phyloP scores from a whole-genome alignment of 1,140 invertebrate genomes.

The Forficula auricularia region DNA sequence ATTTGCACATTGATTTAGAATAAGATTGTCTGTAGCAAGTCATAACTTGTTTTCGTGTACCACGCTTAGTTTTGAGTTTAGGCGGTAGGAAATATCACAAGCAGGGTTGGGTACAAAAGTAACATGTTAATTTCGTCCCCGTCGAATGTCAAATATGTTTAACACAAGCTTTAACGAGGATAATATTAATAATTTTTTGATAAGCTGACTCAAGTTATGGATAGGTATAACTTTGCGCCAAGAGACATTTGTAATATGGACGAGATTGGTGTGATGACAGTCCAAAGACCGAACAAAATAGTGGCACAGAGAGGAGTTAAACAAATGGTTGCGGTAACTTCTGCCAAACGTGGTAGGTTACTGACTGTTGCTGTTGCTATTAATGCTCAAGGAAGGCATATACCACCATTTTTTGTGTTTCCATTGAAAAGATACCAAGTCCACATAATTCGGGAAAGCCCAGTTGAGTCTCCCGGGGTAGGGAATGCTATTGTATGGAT shows the following conservation, averaged over 20 bases:
- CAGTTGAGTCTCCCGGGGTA: constrained; percentile 23
- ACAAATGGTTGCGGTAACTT: constrained; percentile 20
- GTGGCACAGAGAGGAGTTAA: constrained; percentile 21
- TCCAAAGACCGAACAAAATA: constrained; percentile 20
- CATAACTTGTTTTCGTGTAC: too few species aligned
- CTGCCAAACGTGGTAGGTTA: constrained; percentile 22
- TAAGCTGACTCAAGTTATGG: constrained; percentile 21
- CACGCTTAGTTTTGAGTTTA: too few species aligned
- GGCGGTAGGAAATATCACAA: too few species aligned
- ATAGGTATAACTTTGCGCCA: constrained; percentile 15
- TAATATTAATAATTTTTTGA: too few species aligned
- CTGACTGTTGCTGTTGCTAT: constrained; percentile 23
- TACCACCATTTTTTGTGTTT: constrained; percentile 23
- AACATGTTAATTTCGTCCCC: constrained; percentile 27
- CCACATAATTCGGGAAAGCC: constrained; percentile 23
- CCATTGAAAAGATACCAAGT: constrained; percentile 22
- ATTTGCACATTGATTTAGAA: too few species aligned
- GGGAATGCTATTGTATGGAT: constrained; percentile 29
- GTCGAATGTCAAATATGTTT: too few species aligned
- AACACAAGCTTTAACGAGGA: too few species aligned
- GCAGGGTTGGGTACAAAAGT: too few species aligned
- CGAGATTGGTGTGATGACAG: constrained; percentile 24
- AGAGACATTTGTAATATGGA: constrained; percentile 23
- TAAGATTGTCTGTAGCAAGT: too few species aligned
- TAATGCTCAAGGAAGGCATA: constrained; percentile 22